Conservation (phyloP, 2,113 vertebrate genomes). For the Delphinus delphis region DNA sequence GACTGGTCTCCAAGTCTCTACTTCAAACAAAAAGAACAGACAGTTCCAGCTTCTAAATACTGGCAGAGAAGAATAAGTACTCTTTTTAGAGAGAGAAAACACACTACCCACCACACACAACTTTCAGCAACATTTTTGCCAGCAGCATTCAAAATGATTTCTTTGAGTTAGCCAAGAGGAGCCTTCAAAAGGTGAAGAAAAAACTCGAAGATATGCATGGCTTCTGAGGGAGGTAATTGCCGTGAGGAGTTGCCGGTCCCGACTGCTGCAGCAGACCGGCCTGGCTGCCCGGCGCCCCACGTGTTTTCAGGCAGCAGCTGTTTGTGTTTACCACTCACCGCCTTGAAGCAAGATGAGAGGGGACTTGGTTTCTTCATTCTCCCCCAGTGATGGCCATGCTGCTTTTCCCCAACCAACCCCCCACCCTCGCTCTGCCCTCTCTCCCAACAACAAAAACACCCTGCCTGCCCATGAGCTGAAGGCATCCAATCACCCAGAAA, state of each 20-base stretch:
- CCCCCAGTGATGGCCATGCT: neutral
- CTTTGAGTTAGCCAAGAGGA: conserved; percentile 40
- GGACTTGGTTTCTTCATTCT: neutral
- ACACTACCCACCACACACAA: conserved; percentile 50
- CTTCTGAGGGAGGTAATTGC: conserved; percentile 3
- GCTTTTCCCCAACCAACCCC: neutral
- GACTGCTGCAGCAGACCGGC: neutral
- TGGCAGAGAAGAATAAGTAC: conserved; percentile 43
- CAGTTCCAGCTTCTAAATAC: conserved; percentile 59
- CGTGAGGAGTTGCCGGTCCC: neutral
- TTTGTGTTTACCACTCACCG: conserved; percentile 69
- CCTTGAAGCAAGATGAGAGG: conserved; percentile 46
- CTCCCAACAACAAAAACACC: conserved; percentile 25
- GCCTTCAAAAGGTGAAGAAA: conserved; percentile 37
- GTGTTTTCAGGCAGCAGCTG: conserved; percentile 75
- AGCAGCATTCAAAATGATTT: conserved; percentile 51
- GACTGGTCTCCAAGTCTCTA: conserved; percentile 49
- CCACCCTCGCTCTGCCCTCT: neutral
- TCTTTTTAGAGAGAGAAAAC: conserved; percentile 41
- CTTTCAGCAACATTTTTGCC: conserved; percentile 41
- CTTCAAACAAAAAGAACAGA: conserved; percentile 66
- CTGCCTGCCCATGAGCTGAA: conserved; percentile 60
- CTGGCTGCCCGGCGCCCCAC: conserved; percentile 46
- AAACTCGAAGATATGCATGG: neutral
- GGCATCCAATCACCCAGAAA: conserved; percentile 81